These are phyloP conservation scores for Platycheirus rosarum DNA, from an alignment of 2,888 invertebrate genomes.

Conservation along the genomic window DNA sequence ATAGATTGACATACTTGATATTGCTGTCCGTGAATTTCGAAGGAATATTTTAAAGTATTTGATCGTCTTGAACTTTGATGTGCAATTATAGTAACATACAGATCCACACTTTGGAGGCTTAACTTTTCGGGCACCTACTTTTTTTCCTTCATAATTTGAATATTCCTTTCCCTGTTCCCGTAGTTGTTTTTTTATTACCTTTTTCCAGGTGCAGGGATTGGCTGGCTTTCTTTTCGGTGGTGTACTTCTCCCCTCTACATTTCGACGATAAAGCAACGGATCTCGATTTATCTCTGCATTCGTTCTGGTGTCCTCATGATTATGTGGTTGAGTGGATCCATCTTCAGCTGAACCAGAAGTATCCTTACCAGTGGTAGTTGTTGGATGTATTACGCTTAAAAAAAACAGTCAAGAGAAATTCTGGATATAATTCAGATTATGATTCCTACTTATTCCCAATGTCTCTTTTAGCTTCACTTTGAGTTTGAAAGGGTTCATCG, in stretches of 20 bases:
- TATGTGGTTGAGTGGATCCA: no score
- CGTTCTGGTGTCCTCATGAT: no score
- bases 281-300: background rate
- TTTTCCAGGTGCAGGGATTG: background rate
- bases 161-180: background rate
- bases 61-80: background rate
- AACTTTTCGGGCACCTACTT: background rate
- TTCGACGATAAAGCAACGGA: background rate
- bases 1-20: conserved; percentile 7
- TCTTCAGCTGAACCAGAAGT: no score
- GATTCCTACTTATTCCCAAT: no score
- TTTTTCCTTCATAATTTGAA: background rate
- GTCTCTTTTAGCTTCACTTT: no score
- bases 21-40: no score
- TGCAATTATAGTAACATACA: background rate
- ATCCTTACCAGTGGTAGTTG: no score
- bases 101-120: background rate
- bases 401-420: no score
- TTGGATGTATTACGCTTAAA: no score
- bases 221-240: background rate
- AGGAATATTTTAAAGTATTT: conserved; percentile 12
- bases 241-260: background rate
- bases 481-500: no score
- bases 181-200: conserved; percentile 2
- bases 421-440: no score